These are phyloP conservation scores for Ooceraea biroi DNA, from an alignment of 1,140 invertebrate genomes.

Conservation along the genomic window DNA sequence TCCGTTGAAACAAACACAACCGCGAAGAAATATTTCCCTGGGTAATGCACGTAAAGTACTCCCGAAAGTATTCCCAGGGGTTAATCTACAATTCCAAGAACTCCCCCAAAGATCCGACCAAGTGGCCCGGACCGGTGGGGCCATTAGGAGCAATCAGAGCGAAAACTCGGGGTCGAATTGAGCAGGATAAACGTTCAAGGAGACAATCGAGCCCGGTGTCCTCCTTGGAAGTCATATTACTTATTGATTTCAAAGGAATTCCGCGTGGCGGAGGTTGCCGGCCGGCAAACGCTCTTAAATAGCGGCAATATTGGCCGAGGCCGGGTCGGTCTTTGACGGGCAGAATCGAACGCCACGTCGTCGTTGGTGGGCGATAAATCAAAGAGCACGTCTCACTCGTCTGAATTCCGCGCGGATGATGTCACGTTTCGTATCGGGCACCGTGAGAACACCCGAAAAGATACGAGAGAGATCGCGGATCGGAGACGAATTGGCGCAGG, in stretches of 20 bases:
- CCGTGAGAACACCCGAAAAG: constrained; percentile 66
- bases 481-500: constrained; percentile 22
- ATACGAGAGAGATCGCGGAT: constrained; percentile 14
- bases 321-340: constrained; percentile 63
- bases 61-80: background rate
- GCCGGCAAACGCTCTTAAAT: constrained; percentile 66
- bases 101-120: constrained; percentile 33
- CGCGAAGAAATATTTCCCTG: background rate
- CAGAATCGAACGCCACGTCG: constrained; percentile 58
- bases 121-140: constrained; percentile 28
- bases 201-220: constrained; percentile 69
- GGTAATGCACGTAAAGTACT: constrained; percentile 5
- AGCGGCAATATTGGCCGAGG: constrained; percentile 59
- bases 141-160: constrained; percentile 55
- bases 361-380: constrained; percentile 47
- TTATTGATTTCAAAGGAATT: constrained; percentile 73
- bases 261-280: constrained; percentile 56
- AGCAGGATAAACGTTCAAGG: constrained; percentile 60
- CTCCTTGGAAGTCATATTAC: constrained; percentile 76
- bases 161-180: constrained; percentile 54
- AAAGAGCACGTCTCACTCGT: constrained; percentile 57
- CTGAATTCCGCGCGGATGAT: constrained; percentile 70
- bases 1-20: background rate
- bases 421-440: constrained; percentile 65
- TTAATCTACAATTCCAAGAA: constrained; percentile 52